phyloP scores from a whole-genome alignment of 2,888 invertebrate species.

The Nymphalis polychloros region DNA sequence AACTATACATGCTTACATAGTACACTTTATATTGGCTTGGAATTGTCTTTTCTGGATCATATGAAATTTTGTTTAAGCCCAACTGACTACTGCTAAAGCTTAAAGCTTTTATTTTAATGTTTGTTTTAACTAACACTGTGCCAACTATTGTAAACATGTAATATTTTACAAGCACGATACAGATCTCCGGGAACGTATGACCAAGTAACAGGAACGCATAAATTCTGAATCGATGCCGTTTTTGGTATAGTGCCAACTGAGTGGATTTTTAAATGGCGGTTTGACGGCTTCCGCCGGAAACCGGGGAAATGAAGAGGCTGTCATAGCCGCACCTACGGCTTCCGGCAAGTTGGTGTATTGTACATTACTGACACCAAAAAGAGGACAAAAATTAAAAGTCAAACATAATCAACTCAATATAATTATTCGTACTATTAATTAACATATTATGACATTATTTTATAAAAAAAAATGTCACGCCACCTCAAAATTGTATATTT shows the following conservation, averaged over 20 bases:
- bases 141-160: constrained; percentile 7
- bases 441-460: neutral
- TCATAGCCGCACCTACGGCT: constrained; percentile 27
- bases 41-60: too few relatives aligned
- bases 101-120: neutral
- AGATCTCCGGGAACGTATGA: constrained; percentile 14
- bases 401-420: neutral
- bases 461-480: too few relatives aligned
- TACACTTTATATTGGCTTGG: too few relatives aligned
- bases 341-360: constrained; percentile 28
- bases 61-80: too few relatives aligned
- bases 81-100: too few relatives aligned
- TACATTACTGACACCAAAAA: constrained; percentile 5
- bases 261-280: constrained; percentile 40
- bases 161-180: constrained; percentile 2
- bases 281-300: constrained; percentile 40
- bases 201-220: constrained; percentile 21
- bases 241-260: constrained; percentile 39
- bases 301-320: constrained; percentile 43
- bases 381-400: constrained; percentile 5
- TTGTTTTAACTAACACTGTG: neutral
- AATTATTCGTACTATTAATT: neutral
- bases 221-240: constrained; percentile 35
- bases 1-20: too few relatives aligned
- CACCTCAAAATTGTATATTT: too few relatives aligned